Conservation (phyloP, 2,888 invertebrate genomes). For the Julus scandinavius region DNA sequence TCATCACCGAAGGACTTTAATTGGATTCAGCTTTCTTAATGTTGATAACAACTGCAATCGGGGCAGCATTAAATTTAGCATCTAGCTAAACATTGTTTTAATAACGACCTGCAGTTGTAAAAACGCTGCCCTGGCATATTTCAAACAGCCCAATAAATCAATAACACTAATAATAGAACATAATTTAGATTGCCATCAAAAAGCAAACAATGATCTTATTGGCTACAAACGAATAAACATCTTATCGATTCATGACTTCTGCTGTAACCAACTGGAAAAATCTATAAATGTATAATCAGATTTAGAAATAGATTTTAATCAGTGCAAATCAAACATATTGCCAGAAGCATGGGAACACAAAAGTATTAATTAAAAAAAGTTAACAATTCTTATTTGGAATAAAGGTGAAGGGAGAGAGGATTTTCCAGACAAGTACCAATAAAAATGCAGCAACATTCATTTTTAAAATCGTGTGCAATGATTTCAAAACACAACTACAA, state of each 20-base stretch:
- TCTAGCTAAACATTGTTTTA: not conserved
- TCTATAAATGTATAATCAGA: not conserved
- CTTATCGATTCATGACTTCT: not conserved
- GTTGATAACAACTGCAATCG: not conserved
- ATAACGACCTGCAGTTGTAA: not conserved
- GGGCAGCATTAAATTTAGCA: not conserved
- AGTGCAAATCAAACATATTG: not conserved
- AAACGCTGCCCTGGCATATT: not conserved
- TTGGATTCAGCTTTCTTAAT: not conserved
- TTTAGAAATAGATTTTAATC: not conserved
- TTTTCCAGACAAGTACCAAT: not conserved
- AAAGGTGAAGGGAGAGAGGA: not conserved
- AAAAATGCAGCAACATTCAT: too few relatives aligned
- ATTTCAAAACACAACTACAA: too few relatives aligned
- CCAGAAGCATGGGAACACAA: not conserved
- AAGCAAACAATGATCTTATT: not conserved
- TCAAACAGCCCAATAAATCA: not conserved
- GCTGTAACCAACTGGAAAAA: not conserved
- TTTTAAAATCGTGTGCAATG: too few relatives aligned
- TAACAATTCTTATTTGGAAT: not conserved
- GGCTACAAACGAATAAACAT: not conserved
- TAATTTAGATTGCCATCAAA: not conserved
- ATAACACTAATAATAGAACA: constrained; percentile 17
- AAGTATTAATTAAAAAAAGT: not conserved
- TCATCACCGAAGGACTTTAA: not conserved